These are phyloP conservation scores for Anolis carolinensis DNA, from an alignment of 2,113 vertebrate genomes.

Conservation along the genomic window DNA sequence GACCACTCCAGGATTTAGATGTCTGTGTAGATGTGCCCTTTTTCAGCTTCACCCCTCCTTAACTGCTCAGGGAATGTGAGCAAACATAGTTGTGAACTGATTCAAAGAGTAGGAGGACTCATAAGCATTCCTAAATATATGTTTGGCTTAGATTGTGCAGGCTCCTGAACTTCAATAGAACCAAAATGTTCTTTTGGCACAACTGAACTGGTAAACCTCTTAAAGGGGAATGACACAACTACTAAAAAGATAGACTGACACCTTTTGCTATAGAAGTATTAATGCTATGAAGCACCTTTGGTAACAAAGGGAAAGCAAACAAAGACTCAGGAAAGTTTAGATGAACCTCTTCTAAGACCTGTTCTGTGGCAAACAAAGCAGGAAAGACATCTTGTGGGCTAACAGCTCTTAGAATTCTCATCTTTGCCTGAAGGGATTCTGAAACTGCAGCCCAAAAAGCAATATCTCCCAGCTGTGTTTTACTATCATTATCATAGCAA, in stretches of 20 bases:
- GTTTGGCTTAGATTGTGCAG: neutral
- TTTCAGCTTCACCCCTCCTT: too few species aligned
- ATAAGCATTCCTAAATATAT: neutral
- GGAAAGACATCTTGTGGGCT: too few species aligned
- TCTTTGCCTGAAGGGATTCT: too few species aligned
- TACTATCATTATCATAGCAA: neutral
- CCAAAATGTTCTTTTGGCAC: neutral
- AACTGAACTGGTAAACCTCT: neutral
- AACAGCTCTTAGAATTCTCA: too few species aligned
- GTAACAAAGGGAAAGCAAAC: neutral
- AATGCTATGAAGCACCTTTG: neutral
- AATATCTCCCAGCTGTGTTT: neutral
- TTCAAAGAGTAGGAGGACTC: too few species aligned
- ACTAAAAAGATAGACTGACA: neutral
- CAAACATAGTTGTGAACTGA: too few species aligned
- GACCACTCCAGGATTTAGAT: too few species aligned
- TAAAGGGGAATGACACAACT: neutral
- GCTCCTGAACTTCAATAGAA: neutral
- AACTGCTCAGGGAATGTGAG: too few species aligned
- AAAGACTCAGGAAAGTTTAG: neutral
- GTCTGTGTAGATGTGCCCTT: too few species aligned
- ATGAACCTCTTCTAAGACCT: neutral
- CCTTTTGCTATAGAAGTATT: neutral
- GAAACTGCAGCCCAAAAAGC: too few species aligned
- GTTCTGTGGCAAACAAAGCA: neutral